Base-by-base conservation (phyloP, 2,113 vertebrate species). In the Thalassoma bifasciatum region DNA sequence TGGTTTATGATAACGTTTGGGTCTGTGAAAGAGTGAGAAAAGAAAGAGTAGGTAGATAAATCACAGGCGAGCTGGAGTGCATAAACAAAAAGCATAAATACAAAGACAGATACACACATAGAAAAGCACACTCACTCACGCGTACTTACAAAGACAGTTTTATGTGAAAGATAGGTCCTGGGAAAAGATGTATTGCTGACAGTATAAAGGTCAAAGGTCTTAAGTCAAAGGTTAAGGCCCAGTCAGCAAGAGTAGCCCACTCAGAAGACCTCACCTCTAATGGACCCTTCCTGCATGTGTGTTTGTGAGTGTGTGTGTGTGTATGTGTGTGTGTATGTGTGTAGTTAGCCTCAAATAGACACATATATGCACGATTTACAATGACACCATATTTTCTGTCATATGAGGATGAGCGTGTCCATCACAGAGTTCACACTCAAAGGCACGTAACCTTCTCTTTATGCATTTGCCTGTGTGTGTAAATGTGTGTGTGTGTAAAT, bases 211-310 rank as follows among this genome's bases (percentile, higher is more conserved):
- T 85, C 77, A 90, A 62, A 82, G 84, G 84, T 88, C 71, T 74
- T 7, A 24, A 52, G 70, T 88, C 87, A 92, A 85, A 82, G 77
- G 89, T 87, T 75, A 88, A 60, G 65, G 24, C 72, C 73, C 46
- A 85, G 90, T 91, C 90, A 93, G 90, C 84, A 75, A 68, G 58
- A 82, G 36, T 38, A 24, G 50, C 75, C 49, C 66, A 53, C 78
- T 56, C 54, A 56, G 26, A 77, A 77, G 79, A 84, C 70, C n/a
- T 79, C 56, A 40, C 34, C 63, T 84, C 67, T 61, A 21, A 64
- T 26, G 40, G 47, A 73, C 42, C 66, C 24, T 13, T 17, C 40
- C 8, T 42, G 72, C 8, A 0, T 58, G 42, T 23, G 19, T 7
- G 3, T 47, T 40, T 46, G 42, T 42, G n/a, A 7, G 38, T 17